phyloP scores from a whole-genome alignment of 2,888 invertebrate species.

The Andricus curvator region DNA sequence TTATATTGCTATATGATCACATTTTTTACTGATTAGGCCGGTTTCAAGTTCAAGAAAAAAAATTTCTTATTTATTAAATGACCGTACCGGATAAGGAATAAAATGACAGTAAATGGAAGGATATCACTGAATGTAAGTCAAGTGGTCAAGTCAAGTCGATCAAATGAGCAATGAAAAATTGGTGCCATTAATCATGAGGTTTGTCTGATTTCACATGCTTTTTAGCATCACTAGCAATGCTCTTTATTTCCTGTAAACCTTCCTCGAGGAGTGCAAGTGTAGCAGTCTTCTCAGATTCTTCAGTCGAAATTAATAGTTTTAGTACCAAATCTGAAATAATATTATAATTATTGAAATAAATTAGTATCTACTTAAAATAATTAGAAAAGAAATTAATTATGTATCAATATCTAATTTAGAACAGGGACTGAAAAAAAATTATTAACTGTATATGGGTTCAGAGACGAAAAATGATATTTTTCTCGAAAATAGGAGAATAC shows the following conservation, averaged over 20 bases:
- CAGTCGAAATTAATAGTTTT: slow-evolving; percentile 81
- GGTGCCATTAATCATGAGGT: slow-evolving; percentile 56
- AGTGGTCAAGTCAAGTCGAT: too few species aligned
- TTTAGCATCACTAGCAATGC: slow-evolving; percentile 80
- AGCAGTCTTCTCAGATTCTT: slow-evolving; percentile 79
- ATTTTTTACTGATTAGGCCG: not conserved
- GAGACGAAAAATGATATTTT: too few species aligned
- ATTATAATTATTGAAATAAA: slow-evolving; percentile 45
- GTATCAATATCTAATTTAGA: not conserved
- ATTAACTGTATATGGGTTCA: too few species aligned
- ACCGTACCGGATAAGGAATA: not conserved
- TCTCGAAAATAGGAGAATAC: too few species aligned
- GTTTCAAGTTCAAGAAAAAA: not conserved
- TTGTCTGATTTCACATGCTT: slow-evolving; percentile 74
- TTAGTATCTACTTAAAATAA: not conserved
- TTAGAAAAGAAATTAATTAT: slow-evolving; percentile 27
- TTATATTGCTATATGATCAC: not conserved
- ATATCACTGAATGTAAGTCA: not conserved
- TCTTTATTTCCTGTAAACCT: slow-evolving; percentile 79
- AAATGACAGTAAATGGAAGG: not conserved
- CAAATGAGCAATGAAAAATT: not conserved
- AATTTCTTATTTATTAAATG: not conserved
- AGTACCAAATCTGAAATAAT: slow-evolving; percentile 83
- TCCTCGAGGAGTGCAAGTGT: slow-evolving; percentile 79
- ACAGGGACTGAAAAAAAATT: too few species aligned